Evolutionary conservation across 2,113 vertebrate genomes (phyloP).

Genomic region (Synchiropus splendidus): DNA sequence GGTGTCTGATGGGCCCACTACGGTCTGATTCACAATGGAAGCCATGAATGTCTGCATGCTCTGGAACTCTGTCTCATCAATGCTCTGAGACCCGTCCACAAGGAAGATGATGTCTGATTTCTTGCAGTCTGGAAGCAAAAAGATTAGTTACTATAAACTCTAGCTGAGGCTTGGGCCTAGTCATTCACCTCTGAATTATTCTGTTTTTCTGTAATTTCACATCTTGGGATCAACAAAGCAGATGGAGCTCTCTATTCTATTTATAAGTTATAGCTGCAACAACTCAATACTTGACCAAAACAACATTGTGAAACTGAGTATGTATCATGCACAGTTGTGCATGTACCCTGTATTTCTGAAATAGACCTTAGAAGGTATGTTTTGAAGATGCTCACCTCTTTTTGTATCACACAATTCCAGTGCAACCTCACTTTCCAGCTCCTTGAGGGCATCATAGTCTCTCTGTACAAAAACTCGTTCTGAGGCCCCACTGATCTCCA

Average conservation of each 20-base stretch:
- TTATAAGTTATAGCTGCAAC: too few species aligned
- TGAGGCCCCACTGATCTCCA: conserved; percentile 64
- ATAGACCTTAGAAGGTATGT: too few species aligned
- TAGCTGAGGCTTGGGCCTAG: neutral
- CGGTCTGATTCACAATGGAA: conserved; percentile 63
- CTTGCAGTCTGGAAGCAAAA: conserved; percentile 56
- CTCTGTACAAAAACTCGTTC: conserved; percentile 54
- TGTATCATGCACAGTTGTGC: too few species aligned
- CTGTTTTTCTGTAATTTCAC: too few species aligned
- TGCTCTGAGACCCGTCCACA: conserved; percentile 63
- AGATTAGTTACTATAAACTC: neutral
- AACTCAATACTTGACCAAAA: too few species aligned
- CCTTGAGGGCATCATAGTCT: conserved; percentile 64
- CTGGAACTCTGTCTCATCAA: conserved; percentile 38
- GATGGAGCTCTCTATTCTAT: too few species aligned
- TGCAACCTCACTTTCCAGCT: conserved; percentile 65
- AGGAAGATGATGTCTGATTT: conserved; percentile 75
- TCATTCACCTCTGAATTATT: neutral
- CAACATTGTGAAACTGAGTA: too few species aligned
- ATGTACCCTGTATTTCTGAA: too few species aligned
- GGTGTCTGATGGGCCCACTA: conserved; percentile 53
- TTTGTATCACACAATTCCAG: conserved; percentile 63
- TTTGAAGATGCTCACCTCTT: conserved; percentile 56
- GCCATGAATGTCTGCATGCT: conserved; percentile 65
- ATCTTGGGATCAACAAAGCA: too few species aligned